These are phyloP conservation scores for Rousettus leschenaultii DNA, from an alignment of 2,113 vertebrate genomes.

Conservation along the genomic window DNA sequence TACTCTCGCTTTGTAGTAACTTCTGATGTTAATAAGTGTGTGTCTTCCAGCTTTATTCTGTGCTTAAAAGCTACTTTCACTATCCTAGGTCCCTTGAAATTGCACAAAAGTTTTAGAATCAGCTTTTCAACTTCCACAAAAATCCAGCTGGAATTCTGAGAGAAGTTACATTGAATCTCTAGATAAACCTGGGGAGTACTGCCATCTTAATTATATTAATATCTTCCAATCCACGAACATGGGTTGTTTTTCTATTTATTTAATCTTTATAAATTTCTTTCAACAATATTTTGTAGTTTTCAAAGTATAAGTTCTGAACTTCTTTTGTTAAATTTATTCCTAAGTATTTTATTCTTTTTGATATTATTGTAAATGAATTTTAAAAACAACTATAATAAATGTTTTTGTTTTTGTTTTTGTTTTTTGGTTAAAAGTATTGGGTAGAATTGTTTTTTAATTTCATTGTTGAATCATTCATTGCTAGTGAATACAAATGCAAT, in stretches of 20 bases:
- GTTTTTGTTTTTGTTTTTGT: too few species aligned
- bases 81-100: not conserved
- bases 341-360: not conserved
- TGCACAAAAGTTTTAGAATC: not conserved
- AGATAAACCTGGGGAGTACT: not conserved
- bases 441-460: not conserved
- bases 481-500: not conserved
- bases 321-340: not conserved
- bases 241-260: not conserved
- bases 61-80: not conserved
- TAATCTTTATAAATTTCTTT: not conserved
- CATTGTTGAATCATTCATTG: not conserved
- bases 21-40: not conserved
- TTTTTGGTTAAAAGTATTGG: too few species aligned
- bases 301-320: not conserved
- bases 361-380: not conserved
- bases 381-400: too few species aligned
- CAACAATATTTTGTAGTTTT: not conserved
- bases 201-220: not conserved
- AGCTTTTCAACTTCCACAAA: not conserved
- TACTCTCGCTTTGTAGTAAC: not conserved
- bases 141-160: not conserved
- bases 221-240: not conserved
- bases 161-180: not conserved
- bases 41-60: not conserved